Conservation (phyloP, 1,140 invertebrate genomes). For the Drosophila erecta region DNA sequence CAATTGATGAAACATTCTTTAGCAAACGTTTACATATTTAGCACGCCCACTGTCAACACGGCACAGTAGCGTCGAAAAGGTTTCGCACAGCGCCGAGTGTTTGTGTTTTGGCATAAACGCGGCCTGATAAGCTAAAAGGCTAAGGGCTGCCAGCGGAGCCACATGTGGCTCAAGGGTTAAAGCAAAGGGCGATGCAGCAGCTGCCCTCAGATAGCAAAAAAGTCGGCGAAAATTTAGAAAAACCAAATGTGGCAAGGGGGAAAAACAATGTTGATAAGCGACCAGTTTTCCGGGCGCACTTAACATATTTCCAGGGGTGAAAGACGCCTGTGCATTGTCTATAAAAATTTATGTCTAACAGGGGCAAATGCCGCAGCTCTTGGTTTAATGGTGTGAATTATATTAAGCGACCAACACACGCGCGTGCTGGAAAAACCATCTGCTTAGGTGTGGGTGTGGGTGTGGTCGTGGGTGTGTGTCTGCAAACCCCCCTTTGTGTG, state of each 20-base stretch:
- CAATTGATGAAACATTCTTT: no score
- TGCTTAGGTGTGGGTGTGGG: slow-evolving; percentile 19
- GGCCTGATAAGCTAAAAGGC: slow-evolving; percentile 75
- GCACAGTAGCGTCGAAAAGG: slow-evolving; percentile 27
- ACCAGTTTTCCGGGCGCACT: slow-evolving; percentile 46
- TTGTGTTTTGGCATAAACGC: slow-evolving; percentile 60
- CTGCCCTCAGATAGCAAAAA: slow-evolving; percentile 30
- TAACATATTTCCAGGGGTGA: slow-evolving; percentile 64
- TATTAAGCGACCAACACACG: slow-evolving; percentile 67
- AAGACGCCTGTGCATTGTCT: slow-evolving; percentile 52
- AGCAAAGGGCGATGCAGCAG: slow-evolving; percentile 23
- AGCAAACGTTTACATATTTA: neutral
- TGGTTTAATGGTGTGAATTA: slow-evolving; percentile 82
- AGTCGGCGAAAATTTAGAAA: slow-evolving; percentile 36
- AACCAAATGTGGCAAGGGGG: slow-evolving; percentile 28
- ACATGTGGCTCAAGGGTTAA: slow-evolving; percentile 49
- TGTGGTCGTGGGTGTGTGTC: neutral
- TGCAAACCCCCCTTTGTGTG: slow-evolving; percentile 5
- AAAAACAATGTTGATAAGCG: slow-evolving; percentile 74
- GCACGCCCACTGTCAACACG: slow-evolving; percentile 5
- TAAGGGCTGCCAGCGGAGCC: slow-evolving; percentile 47
- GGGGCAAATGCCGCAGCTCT: slow-evolving; percentile 73
- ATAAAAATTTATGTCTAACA: slow-evolving; percentile 78
- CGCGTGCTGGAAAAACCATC: slow-evolving; percentile 17
- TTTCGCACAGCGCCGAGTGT: slow-evolving; percentile 23